Evolutionary conservation across 2,888 invertebrate species (phyloP).

Genomic region (Macaria notata): DNA sequence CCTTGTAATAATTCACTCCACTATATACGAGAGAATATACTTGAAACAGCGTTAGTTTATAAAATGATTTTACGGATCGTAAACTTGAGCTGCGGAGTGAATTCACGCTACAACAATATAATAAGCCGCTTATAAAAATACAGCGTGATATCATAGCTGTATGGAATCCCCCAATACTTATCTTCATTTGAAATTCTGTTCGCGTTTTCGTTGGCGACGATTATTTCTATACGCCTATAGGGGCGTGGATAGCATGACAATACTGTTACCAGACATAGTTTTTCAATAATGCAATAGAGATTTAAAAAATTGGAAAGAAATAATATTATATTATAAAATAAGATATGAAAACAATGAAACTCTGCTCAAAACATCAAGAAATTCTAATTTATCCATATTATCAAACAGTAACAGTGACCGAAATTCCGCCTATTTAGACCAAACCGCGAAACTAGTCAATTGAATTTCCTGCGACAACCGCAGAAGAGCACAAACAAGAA

Average conservation of each 20-base stretch:
- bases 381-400: background rate
- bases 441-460: conserved; percentile 19
- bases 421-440: conserved; percentile 9
- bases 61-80: conserved; percentile 6
- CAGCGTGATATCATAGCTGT: conserved; percentile 25
- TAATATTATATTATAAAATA: too few relatives aligned
- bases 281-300: background rate
- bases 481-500: conserved; percentile 8
- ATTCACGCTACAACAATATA: too few relatives aligned
- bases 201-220: conserved; percentile 43
- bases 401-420: conserved; percentile 11
- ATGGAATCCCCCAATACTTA: conserved; percentile 32
- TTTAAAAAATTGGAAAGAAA: background rate
- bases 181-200: conserved; percentile 40
- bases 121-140: background rate
- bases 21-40: too few relatives aligned
- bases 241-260: conserved; percentile 38
- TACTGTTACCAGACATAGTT: conserved; percentile 8
- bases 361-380: background rate
- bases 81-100: conserved; percentile 1
- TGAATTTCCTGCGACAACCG: conserved; percentile 23
- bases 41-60: background rate
- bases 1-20: background rate
- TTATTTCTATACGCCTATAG: conserved; percentile 43
- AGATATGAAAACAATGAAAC: too few relatives aligned